Evolutionary conservation across 2,888 invertebrate genomes (phyloP).

Genomic region (Pristionchus exspectatus): DNA sequence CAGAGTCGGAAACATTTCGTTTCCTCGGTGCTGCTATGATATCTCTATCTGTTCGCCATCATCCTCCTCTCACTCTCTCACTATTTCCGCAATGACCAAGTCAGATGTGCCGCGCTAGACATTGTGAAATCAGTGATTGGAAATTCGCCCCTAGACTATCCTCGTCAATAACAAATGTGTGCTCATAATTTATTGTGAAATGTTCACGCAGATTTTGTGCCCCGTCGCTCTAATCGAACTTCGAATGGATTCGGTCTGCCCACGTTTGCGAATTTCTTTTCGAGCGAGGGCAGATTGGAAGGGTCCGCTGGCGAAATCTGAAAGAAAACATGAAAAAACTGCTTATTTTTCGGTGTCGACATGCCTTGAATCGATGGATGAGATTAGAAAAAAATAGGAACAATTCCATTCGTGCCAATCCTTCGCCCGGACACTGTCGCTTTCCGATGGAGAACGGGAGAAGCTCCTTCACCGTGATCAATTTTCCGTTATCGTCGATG

Average conservation of each 20-base stretch:
- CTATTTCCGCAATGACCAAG: too few relatives aligned
- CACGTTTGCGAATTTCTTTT: neutral
- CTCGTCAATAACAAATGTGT: neutral
- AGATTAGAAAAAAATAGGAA: constrained; percentile 64
- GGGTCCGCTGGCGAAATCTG: constrained; percentile 34
- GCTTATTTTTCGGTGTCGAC: too few relatives aligned
- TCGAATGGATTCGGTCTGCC: constrained; percentile 9
- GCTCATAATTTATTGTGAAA: neutral
- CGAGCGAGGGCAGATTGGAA: neutral
- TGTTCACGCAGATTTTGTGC: neutral
- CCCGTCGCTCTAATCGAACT: neutral
- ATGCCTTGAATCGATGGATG: constrained; percentile 61
- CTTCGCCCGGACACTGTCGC: constrained; percentile 65
- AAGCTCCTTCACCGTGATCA: constrained; percentile 49
- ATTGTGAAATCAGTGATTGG: neutral
- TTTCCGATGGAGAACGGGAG: constrained; percentile 65
- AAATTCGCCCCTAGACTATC: neutral
- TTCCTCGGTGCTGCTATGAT: too few relatives aligned
- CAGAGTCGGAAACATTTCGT: too few relatives aligned
- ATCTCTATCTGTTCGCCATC: too few relatives aligned
- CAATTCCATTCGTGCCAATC: constrained; percentile 62
- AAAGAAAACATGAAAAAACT: neutral
- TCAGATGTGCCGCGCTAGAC: too few relatives aligned
- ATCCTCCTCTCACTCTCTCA: too few relatives aligned
- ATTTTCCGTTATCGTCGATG: constrained; percentile 56